A percentile compares a stretch with the other conserved stretches of the same genome.
Conservation (phyloP, 2,797 vertebrate species). For the Sebastes hubbsi region DNA sequence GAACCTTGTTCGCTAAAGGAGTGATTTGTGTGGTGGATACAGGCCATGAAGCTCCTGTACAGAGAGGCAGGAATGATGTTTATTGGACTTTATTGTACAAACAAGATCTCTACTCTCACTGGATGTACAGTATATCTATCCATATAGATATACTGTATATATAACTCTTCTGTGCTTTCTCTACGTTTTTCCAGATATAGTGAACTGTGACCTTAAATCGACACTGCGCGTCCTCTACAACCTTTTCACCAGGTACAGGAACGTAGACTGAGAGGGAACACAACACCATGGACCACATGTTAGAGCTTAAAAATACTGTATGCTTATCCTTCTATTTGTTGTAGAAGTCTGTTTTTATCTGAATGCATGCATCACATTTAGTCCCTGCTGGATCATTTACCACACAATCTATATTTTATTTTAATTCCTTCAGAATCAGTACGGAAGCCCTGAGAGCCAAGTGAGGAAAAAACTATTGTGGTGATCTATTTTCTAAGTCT, state of each 20-base stretch:
- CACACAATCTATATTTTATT: neutral
- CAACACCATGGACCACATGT: slow-evolving; percentile 17
- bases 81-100: too few relatives aligned
- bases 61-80: too few relatives aligned
- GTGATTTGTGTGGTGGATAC: too few relatives aligned
- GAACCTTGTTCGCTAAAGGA: too few relatives aligned
- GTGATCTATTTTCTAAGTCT: neutral
- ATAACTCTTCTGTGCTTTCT: too few relatives aligned
- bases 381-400: neutral
- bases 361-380: slow-evolving; percentile 42
- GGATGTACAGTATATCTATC: too few relatives aligned
- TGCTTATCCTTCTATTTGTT: slow-evolving; percentile 3
- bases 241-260: slow-evolving; percentile 96
- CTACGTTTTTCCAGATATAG: slow-evolving; percentile 86
- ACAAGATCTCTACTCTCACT: too few relatives aligned
- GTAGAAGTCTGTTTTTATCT: neutral
- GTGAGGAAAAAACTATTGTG: neutral
- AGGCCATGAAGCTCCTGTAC: too few relatives aligned
- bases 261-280: slow-evolving; percentile 86
- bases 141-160: too few relatives aligned
- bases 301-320: neutral
- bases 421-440: neutral
- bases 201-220: slow-evolving; percentile 98
- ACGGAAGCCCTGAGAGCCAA: neutral
- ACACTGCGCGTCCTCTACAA: slow-evolving; percentile 96